Conservation (phyloP, 2,888 invertebrate species). For the Lymantria dispar region DNA sequence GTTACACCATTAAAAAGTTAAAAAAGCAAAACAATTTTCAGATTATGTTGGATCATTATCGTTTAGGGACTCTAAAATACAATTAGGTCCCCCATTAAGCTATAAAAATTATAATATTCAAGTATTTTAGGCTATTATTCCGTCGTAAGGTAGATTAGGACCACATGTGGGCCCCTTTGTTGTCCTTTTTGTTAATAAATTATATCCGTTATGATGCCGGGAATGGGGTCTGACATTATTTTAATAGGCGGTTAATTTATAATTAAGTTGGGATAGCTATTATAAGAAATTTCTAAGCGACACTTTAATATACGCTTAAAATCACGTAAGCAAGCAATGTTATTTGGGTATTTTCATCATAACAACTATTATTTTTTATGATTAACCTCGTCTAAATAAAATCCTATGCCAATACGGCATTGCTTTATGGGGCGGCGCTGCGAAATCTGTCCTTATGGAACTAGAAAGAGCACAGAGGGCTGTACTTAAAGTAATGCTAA, state of each 20-base stretch:
- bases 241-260: conserved; percentile 22
- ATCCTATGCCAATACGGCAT: too few species aligned
- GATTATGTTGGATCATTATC: conserved; percentile 9
- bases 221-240: conserved; percentile 19
- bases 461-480: too few species aligned
- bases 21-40: neutral
- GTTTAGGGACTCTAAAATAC: conserved; percentile 27
- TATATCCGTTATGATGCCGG: conserved; percentile 35
- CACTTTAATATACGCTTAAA: neutral
- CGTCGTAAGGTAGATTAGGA: conserved; percentile 39
- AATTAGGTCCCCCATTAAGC: conserved; percentile 29
- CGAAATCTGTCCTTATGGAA: too few species aligned
- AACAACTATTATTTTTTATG: too few species aligned
- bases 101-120: conserved; percentile 41
- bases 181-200: conserved; percentile 41
- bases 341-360: neutral
- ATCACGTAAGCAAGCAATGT: neutral
- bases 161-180: conserved; percentile 32
- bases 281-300: conserved; percentile 1
- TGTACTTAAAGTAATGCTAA: too few species aligned
- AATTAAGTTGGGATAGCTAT: conserved; percentile 7
- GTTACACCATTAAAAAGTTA: too few species aligned
- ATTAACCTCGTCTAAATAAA: too few species aligned
- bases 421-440: too few species aligned
- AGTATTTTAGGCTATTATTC: conserved; percentile 34